Base-by-base conservation (phyloP, 2,113 vertebrate genomes). In the Oenanthe melanoleuca region DNA sequence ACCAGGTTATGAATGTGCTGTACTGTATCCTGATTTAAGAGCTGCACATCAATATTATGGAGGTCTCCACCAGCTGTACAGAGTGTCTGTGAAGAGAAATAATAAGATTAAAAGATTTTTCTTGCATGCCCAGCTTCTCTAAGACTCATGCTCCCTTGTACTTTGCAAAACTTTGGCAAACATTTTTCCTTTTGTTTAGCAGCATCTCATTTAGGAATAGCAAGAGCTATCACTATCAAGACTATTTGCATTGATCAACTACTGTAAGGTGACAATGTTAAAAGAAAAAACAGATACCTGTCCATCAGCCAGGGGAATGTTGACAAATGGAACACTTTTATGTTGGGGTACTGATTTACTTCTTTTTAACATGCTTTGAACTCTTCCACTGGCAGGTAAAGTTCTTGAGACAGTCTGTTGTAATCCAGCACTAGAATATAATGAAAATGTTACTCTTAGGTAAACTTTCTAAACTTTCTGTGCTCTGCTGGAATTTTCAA, bases 241-340 rank as follows among this genome's bases (percentile, higher is more conserved):
- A 42, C 40, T 66, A 37, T n/a, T 59, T 18, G 64, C 29, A 69
- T 16, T 83, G 44, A 50, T 61, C 28, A 91, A 8, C 24, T 63
- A 34, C 19, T 77, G 0, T 13, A 71, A 81, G 11, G 22, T 70
- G 23, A 79, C 82, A 63, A 31, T 24, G 4, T 18, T 19, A 9
- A 9, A 24, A 18, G 23, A 31, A 28, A 34, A 20, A 34, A 21
- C 14, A 89, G 2, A 50, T 97, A 97, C 97, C 97, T 97, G 82
- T 52, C 97, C 97, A 92, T 98, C 97, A 55, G 96, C 89, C 92
- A 97, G 72, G 20, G 97, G 97, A 64, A 98, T 98, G 64, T 98
- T 97, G 49, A 98, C 93, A 88, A 97, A 97, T 0, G 96, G 97
- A 74, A 97, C 47, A 7, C 63, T 89, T 80, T 80, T 96, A 56